Evolutionary conservation across 2,113 vertebrate genomes (phyloP).

Genomic region (Trematomus loennbergii): DNA sequence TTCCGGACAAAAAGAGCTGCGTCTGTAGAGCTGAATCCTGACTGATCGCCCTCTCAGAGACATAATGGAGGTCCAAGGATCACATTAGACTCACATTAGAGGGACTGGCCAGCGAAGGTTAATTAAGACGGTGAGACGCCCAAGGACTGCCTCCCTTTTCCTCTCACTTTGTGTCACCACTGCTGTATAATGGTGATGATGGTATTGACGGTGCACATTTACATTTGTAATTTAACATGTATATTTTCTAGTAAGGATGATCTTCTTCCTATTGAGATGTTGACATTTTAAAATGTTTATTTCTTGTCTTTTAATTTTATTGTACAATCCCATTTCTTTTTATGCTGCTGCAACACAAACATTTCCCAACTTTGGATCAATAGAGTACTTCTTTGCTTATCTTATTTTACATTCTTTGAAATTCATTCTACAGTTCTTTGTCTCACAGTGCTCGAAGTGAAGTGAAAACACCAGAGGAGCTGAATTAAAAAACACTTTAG

Average conservation of each 20-base stretch:
- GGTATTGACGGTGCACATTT: slow-evolving; percentile 19
- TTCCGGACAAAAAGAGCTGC: slow-evolving; percentile 7
- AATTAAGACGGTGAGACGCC: slow-evolving; percentile 67
- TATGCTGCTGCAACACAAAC: no score
- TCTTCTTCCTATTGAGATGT: no score
- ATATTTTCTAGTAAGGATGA: no score
- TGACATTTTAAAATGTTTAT: no score
- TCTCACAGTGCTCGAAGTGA: slow-evolving; percentile 23
- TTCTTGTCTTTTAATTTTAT: no score
- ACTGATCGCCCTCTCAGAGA: slow-evolving; percentile 73
- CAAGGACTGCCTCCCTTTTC: slow-evolving; percentile 27
- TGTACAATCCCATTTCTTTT: no score
- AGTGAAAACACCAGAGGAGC: slow-evolving; percentile 16
- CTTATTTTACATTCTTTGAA: no score
- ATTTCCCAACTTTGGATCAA: no score
- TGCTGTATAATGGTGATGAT: slow-evolving; percentile 43
- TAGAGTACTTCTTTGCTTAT: no score
- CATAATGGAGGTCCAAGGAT: slow-evolving; percentile 67
- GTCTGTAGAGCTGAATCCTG: slow-evolving; percentile 49
- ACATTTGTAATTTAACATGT: no score
- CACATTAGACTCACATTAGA: slow-evolving; percentile 70
- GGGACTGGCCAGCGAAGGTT: slow-evolving; percentile 66
- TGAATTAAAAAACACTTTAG: slow-evolving; percentile 35
- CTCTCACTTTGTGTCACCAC: slow-evolving; percentile 1
- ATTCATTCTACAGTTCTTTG: no score